Evolutionary conservation across 2,888 invertebrate species (phyloP).

Genomic region (Aspidiotus rigidus): DNA sequence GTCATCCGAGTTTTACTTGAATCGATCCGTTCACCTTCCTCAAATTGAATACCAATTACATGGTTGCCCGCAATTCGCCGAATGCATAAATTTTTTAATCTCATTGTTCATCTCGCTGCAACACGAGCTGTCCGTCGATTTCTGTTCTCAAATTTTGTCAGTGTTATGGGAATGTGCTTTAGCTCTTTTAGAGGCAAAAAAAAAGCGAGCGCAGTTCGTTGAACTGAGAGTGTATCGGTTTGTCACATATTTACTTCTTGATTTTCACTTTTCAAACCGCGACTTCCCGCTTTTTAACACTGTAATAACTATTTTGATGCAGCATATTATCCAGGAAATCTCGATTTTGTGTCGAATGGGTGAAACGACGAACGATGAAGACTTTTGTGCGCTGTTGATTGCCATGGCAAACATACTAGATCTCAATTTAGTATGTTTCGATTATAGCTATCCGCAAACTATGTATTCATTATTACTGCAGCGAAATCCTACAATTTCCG

Average conservation of each 20-base stretch:
- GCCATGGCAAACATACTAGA: background rate
- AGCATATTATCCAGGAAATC: constrained; percentile 14
- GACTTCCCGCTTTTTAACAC: background rate
- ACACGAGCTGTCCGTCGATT: background rate
- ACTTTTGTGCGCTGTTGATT: constrained; percentile 12
- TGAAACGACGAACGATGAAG: constrained; percentile 10
- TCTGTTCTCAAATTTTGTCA: constrained; percentile 3
- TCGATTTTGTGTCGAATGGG: constrained; percentile 11
- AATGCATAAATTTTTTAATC: constrained; percentile 9
- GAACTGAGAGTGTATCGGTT: background rate
- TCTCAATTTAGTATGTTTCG: constrained; percentile 6
- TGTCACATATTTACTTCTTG: background rate
- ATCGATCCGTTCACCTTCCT: background rate
- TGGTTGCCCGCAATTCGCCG: background rate
- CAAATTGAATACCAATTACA: background rate
- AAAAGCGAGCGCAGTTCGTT: background rate
- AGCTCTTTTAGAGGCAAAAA: background rate
- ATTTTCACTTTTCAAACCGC: background rate
- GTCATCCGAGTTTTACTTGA: constrained; percentile 3
- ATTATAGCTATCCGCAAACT: background rate
- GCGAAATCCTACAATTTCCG: background rate
- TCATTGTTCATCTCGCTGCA: background rate
- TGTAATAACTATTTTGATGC: background rate
- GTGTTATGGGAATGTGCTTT: constrained; percentile 9
- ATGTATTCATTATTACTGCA: constrained; percentile 17